These are phyloP conservation scores for Cetonia aurata DNA, from an alignment of 2,888 invertebrate genomes.

Conservation along the genomic window DNA sequence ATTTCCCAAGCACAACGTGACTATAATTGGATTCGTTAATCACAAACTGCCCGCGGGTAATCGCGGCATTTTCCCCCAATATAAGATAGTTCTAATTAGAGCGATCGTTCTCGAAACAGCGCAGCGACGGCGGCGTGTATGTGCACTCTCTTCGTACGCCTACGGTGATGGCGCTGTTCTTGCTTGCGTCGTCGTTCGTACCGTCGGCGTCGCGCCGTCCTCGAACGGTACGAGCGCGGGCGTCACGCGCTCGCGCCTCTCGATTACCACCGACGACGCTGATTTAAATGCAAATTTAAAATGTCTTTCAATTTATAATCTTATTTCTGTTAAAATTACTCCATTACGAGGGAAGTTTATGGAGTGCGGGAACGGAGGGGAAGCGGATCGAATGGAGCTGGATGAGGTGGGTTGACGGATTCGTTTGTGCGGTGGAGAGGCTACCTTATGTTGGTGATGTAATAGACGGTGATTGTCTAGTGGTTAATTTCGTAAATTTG, in stretches of 20 bases:
- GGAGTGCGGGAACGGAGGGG: slow-evolving; percentile 8
- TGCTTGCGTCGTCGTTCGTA: slow-evolving; percentile 57
- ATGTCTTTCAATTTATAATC: slow-evolving; percentile 68
- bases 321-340: slow-evolving; percentile 67
- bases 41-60: slow-evolving; percentile 66
- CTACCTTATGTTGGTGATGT: too few species aligned
- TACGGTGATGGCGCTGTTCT: slow-evolving; percentile 51
- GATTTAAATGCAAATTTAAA: slow-evolving; percentile 67
- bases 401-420: slow-evolving; percentile 15
- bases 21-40: slow-evolving; percentile 68
- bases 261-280: slow-evolving; percentile 54
- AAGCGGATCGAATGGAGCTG: slow-evolving; percentile 7
- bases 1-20: slow-evolving; percentile 66
- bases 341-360: slow-evolving; percentile 60
- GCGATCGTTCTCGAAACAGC: slow-evolving; percentile 48
- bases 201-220: neutral
- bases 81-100: slow-evolving; percentile 56
- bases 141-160: slow-evolving; percentile 44
- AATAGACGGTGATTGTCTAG: too few species aligned
- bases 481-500: too few species aligned
- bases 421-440: neutral
- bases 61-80: slow-evolving; percentile 57
- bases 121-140: neutral
- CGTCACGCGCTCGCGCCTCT: slow-evolving; percentile 19
- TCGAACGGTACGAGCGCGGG: neutral